Evolutionary conservation across 2,888 invertebrate species (phyloP).

Genomic region (Xestoiulus laeticollis): DNA sequence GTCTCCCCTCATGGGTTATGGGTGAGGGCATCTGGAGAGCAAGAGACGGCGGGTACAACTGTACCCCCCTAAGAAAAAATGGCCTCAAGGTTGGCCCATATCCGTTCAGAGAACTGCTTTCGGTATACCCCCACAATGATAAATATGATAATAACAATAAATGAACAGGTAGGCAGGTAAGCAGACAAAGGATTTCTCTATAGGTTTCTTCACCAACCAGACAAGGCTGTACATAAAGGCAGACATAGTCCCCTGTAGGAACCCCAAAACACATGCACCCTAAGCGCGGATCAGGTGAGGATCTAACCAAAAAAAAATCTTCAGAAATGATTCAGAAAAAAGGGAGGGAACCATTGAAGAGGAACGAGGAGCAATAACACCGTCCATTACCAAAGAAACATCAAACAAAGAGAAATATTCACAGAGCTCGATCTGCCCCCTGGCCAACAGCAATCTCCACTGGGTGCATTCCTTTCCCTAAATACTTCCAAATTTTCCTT

Average conservation of each 20-base stretch:
- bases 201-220: background rate
- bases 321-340: constrained; percentile 11
- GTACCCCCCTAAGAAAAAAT: background rate
- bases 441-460: constrained; percentile 12
- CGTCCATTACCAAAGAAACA: constrained; percentile 26
- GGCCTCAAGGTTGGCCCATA: constrained; percentile 24
- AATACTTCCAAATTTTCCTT: constrained; percentile 8
- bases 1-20: background rate
- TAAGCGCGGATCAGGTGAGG: background rate
- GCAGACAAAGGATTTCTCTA: background rate
- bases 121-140: background rate
- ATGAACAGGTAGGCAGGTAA: constrained; percentile 3
- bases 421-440: background rate
- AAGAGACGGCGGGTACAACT: background rate
- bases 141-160: constrained; percentile 20
- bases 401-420: constrained; percentile 26
- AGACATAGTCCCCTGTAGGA: background rate
- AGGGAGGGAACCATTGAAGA: constrained; percentile 26
- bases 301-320: background rate
- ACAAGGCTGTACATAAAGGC: background rate
- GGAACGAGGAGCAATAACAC: constrained; percentile 26
- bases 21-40: background rate
- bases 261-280: background rate
- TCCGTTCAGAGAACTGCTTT: background rate
- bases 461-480: constrained; percentile 19